These are phyloP conservation scores for Plebejus melissa DNA, from an alignment of 2,888 invertebrate genomes.

Conservation along the genomic window DNA sequence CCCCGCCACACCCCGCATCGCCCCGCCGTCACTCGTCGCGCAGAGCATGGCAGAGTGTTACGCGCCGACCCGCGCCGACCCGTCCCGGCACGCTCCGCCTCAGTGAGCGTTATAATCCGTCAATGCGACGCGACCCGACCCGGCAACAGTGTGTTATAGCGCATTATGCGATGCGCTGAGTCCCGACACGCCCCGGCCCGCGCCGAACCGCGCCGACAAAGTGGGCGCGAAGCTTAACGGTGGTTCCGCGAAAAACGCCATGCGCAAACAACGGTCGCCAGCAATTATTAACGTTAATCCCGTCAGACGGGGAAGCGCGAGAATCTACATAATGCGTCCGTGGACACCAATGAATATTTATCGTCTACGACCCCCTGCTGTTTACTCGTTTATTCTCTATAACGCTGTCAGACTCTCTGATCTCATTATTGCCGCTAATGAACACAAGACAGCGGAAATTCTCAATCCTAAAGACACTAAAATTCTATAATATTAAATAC, in stretches of 20 bases:
- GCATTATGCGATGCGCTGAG: too few species aligned
- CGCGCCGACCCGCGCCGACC: too few species aligned
- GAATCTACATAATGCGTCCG: constrained; percentile 22
- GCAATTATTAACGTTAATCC: constrained; percentile 23
- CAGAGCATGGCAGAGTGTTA: too few species aligned
- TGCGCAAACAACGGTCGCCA: background rate
- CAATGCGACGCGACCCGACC: too few species aligned
- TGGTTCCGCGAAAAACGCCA: constrained; percentile 20
- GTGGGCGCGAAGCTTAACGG: too few species aligned
- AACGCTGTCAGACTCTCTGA: background rate
- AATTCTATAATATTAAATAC: background rate
- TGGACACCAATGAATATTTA: constrained; percentile 27
- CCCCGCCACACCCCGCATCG: too few species aligned
- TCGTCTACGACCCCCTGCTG: constrained; percentile 24
- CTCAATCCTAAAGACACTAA: background rate
- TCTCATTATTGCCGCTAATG: constrained; percentile 26
- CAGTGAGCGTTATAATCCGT: too few species aligned
- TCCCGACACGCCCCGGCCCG: too few species aligned
- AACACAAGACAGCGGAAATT: constrained; percentile 7
- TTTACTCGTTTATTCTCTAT: constrained; percentile 17
- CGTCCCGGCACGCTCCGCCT: too few species aligned
- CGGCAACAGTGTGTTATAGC: too few species aligned
- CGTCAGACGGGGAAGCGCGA: constrained; percentile 22
- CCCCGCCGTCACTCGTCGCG: too few species aligned
- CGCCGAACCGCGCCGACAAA: too few species aligned